Conservation (phyloP, 1,140 invertebrate genomes). For the Drosophila triauraria region DNA sequence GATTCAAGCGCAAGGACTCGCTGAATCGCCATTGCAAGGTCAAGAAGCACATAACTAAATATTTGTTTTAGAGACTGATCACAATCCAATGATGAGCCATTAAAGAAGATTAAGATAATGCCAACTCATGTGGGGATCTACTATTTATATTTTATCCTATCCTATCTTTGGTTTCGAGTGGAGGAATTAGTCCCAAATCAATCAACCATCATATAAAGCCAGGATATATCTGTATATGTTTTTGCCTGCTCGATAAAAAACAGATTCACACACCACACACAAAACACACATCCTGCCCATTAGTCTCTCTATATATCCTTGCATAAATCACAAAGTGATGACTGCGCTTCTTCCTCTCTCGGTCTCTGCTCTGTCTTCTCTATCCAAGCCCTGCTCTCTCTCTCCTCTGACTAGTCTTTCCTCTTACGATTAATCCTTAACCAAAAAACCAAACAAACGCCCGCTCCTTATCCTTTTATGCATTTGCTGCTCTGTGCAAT, state of each 20-base stretch:
- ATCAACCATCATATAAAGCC: slow-evolving; percentile 68
- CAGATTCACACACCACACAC: slow-evolving; percentile 11
- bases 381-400: slow-evolving; percentile 11
- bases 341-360: slow-evolving; percentile 7
- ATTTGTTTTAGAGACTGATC: slow-evolving; percentile 68
- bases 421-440: slow-evolving; percentile 51
- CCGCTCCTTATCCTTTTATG: slow-evolving; percentile 9
- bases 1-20: slow-evolving; percentile 79
- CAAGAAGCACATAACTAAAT: slow-evolving; percentile 72
- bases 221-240: slow-evolving; percentile 48
- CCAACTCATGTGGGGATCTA: slow-evolving; percentile 20
- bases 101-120: slow-evolving; percentile 34
- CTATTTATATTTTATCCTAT: background rate
- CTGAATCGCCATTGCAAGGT: slow-evolving; percentile 85
- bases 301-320: slow-evolving; percentile 1
- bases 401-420: slow-evolving; percentile 8
- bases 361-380: slow-evolving; percentile 22
- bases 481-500: slow-evolving; percentile 60
- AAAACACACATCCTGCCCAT: slow-evolving; percentile 18
- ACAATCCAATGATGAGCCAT: slow-evolving; percentile 7
- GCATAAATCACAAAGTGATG: slow-evolving; percentile 19
- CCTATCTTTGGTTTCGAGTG: slow-evolving; percentile 2
- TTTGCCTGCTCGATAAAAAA: slow-evolving; percentile 34
- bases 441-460: background rate
- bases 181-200: slow-evolving; percentile 34